Evolutionary conservation across 2,797 vertebrate genomes (phyloP), one percentile per base, ranked within the genome.

Genomic region (Epinephelus malabaricus): DNA sequence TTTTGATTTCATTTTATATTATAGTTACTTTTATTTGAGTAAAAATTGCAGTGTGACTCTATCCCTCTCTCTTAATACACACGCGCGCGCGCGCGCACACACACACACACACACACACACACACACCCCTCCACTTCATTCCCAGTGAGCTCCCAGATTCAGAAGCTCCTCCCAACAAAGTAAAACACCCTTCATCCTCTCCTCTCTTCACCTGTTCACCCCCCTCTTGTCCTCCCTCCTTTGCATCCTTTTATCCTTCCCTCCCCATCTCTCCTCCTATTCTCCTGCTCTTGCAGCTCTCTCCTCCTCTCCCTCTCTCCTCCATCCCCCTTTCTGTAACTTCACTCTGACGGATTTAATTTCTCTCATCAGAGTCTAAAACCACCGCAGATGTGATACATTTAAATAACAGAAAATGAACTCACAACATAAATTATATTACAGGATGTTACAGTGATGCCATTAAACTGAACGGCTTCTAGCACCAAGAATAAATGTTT

Each of bases 81-180:
- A 40, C 38, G 10, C 38, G 2, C 10, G 3, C 11, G 12, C 21
- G 21, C 21, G 21, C 23, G 2, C 23, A 23, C 23, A 23, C 38
- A 0, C 38, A 2, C 45, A 45, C 23, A 46, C 25, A 5, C 25
- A 27, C 58, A 56, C 68, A 54, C 55, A 68, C 56, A 68, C 50
- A 53, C 40, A 0, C 3, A 49, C n/a, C 14, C 5, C 34, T 56
- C 43, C 46, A 75, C 46, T 73, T 82, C 17, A 74, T 50, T 71
- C 13, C 55, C 82, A 83, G 46, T 76, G 50, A 80, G 45, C 49
- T 51, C 43, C 54, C 49, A 47, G 23, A 64, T 56, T 55, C 56
- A 53, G 47, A 84, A 67, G 77, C 80, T 79, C 78, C 74, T 78
- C 70, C 68, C 76, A 76, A 3, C n/a, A 73, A 83, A 74, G 30